A percentile compares a stretch with the other conserved stretches of the same genome.
Conservation (phyloP, 2,888 invertebrate species). For the Caenorhabditis japonica region DNA sequence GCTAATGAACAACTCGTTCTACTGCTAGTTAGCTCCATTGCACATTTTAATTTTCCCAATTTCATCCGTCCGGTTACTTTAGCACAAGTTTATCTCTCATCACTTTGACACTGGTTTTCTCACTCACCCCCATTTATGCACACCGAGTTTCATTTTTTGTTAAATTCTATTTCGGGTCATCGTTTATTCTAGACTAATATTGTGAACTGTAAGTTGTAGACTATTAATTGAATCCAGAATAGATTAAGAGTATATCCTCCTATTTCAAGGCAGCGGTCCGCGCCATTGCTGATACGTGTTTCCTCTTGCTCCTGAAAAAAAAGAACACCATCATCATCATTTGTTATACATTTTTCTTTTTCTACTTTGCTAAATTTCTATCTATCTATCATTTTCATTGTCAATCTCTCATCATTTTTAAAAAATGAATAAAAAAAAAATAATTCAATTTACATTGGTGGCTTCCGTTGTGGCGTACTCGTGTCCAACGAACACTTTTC, state of each 20-base stretch:
- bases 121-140: not conserved
- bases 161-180: constrained; percentile 26
- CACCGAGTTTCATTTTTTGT: constrained; percentile 6
- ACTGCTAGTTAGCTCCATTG: constrained; percentile 10
- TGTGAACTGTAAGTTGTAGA: constrained; percentile 29
- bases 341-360: not conserved
- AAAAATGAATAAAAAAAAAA: too few relatives aligned
- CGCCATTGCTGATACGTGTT: not conserved
- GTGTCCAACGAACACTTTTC: too few relatives aligned
- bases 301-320: constrained; percentile 1
- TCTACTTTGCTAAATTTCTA: too few relatives aligned
- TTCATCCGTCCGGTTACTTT: constrained; percentile 4
- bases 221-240: constrained; percentile 18
- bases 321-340: too few relatives aligned
- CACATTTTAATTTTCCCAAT: not conserved
- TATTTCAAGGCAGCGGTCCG: not conserved
- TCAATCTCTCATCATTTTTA: too few relatives aligned
- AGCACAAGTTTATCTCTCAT: constrained; percentile 6
- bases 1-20: constrained; percentile 22
- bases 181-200: constrained; percentile 32
- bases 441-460: too few relatives aligned
- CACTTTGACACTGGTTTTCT: not conserved
- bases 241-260: constrained; percentile 18
- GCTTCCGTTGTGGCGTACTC: too few relatives aligned
- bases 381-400: too few relatives aligned